Conservation (phyloP, 2,888 invertebrate species). For the Clostera curtula region DNA sequence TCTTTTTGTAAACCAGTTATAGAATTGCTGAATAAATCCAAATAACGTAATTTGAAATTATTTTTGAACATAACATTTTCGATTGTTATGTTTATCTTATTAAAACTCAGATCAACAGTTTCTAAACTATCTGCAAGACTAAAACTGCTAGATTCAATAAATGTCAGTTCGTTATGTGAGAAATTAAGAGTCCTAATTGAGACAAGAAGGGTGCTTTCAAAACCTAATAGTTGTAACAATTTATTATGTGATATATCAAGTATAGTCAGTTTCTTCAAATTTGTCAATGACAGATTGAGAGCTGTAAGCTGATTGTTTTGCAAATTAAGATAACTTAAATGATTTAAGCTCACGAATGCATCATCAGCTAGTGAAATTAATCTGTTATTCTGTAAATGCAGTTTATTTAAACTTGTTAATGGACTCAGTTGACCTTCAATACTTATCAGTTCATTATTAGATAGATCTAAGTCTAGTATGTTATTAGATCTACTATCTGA, state of each 20-base stretch:
- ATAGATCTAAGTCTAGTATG: conserved; percentile 39
- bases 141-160: conserved; percentile 46
- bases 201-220: conserved; percentile 39
- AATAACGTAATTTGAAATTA: conserved; percentile 33
- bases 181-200: conserved; percentile 40
- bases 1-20: conserved; percentile 38
- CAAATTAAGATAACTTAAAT: conserved; percentile 31
- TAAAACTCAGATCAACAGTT: conserved; percentile 43
- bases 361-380: conserved; percentile 33
- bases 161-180: conserved; percentile 43
- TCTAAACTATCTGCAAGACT: conserved; percentile 35
- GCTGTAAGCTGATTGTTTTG: conserved; percentile 35
- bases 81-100: conserved; percentile 37
- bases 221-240: conserved; percentile 33
- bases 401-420: conserved; percentile 26
- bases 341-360: conserved; percentile 32
- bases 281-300: conserved; percentile 40
- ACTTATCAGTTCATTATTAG: conserved; percentile 33
- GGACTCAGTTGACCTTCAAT: conserved; percentile 31
- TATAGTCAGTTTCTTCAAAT: conserved; percentile 32
- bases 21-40: conserved; percentile 43
- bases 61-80: conserved; percentile 42
- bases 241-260: conserved; percentile 45
- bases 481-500: conserved; percentile 20
- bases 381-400: conserved; percentile 43